These are phyloP conservation scores for Lophius americanus DNA, from an alignment of 2,797 vertebrate genomes.

Conservation along the genomic window DNA sequence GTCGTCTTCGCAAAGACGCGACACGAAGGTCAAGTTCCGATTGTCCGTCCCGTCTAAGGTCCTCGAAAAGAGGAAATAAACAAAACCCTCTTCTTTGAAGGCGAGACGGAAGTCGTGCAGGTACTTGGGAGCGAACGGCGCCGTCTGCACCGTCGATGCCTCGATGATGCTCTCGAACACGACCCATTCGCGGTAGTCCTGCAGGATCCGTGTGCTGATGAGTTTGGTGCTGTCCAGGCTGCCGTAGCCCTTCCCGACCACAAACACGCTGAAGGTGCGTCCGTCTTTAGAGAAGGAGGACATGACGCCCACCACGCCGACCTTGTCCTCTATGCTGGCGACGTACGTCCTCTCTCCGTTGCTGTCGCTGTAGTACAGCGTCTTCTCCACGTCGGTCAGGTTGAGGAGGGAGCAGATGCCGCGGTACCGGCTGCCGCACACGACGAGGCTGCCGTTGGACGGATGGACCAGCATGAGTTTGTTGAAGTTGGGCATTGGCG, in stretches of 20 bases:
- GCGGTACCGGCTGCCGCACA: conserved; percentile 93
- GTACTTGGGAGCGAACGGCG: conserved; percentile 86
- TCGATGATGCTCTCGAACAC: conserved; percentile 94
- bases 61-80: conserved; percentile 95
- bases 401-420: conserved; percentile 93
- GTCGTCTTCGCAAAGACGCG: conserved; percentile 90
- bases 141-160: conserved; percentile 90
- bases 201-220: conserved; percentile 94
- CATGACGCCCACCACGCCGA: conserved; percentile 93
- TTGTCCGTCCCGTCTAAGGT: conserved; percentile 84
- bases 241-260: conserved; percentile 95
- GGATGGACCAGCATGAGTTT: conserved; percentile 91
- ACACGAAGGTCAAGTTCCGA: conserved; percentile 89
- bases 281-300: conserved; percentile 71
- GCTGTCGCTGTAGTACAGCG: conserved; percentile 88
- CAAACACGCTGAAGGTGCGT: conserved; percentile 79
- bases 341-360: conserved; percentile 95
- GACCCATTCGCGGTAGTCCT: conserved; percentile 84
- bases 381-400: conserved; percentile 84
- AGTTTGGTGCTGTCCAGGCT: conserved; percentile 91
- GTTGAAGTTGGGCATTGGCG: conserved; percentile 87
- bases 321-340: conserved; percentile 91
- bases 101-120: conserved; percentile 89
- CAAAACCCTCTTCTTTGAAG: conserved; percentile 87
- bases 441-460: conserved; percentile 81